These are phyloP conservation scores for Lissocephala sabroskyi DNA, from an alignment of 2,888 invertebrate genomes.

Conservation along the genomic window DNA sequence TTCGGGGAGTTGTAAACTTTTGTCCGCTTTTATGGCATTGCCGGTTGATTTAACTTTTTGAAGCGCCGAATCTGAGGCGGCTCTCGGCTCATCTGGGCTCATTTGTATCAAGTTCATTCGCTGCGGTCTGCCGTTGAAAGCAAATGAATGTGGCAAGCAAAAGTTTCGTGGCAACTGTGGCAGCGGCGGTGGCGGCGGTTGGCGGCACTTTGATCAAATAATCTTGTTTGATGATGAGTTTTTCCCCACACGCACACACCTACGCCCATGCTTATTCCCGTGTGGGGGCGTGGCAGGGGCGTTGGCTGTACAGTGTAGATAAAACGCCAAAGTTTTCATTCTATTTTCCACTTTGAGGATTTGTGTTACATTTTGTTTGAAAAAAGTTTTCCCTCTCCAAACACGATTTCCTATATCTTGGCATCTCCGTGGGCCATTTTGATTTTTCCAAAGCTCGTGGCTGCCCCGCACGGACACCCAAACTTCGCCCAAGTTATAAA, in stretches of 20 bases:
- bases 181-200: conserved; percentile 10
- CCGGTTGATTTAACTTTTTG: conserved; percentile 57
- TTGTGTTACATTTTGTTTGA: conserved; percentile 53
- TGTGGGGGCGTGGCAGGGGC: not conserved
- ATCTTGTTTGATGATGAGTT: conserved; percentile 64
- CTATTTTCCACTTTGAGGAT: conserved; percentile 61
- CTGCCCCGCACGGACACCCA: not conserved
- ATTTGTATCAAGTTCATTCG: conserved; percentile 59
- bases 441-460: conserved; percentile 30
- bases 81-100: conserved; percentile 18
- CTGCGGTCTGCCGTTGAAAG: conserved; percentile 43
- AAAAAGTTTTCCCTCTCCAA: conserved; percentile 26
- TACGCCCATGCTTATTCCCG: conserved; percentile 6
- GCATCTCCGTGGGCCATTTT: conserved; percentile 32
- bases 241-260: conserved; percentile 26
- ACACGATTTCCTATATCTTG: not conserved
- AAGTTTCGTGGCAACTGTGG: too few species aligned
- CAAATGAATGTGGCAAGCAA: conserved; percentile 48
- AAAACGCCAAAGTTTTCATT: conserved; percentile 56
- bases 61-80: not conserved
- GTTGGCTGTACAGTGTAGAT: conserved; percentile 27
- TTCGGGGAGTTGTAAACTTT: not conserved
- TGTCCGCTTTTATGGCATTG: conserved; percentile 28
- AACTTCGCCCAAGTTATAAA: conserved; percentile 51
- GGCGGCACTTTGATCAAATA: conserved; percentile 52